Base-by-base conservation (phyloP, 2,888 invertebrate species). In the Minunthozetes semirufus region DNA sequence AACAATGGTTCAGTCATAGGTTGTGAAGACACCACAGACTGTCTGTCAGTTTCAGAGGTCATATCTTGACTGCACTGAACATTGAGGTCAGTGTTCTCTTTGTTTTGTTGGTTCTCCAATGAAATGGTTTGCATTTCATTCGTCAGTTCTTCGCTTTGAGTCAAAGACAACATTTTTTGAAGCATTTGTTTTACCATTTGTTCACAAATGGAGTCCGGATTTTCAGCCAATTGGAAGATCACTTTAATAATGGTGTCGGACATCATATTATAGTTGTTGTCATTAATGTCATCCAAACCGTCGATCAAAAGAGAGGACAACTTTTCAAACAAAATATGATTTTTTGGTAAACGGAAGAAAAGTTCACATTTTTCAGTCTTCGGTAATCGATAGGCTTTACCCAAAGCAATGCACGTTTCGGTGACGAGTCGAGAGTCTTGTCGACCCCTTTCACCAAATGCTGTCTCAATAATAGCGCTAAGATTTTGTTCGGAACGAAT, bases 401-500 rank as follows among this genome's bases (percentile, higher is more conserved):
- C 79, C 25, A 90, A 82, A 46, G 88, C 86, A 78, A 85, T 82
- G 79, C 89, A 89, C 0, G 87, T 86, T 71, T 87, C 86, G 66
- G 85, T 84, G 1, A 87, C 86, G 71, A 89, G 81, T 11, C 86
- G 81, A 77, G 87, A 84, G 80, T 88, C 85, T 1, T 82, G 81
- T 61, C 83, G 82, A 1, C 86, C 85, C 70, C 86, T 81, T 46
- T 83, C 81, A 17, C 85, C 88, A 17, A 93, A 85, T 0, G 91
- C 92, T 78, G 91, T 87, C 17, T 87, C 86, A 76, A 91, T 87
- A 66, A 94, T 87, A 6, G 90, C 86, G 78, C 88, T 87, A 2
- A 92, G 85, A 83, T 94, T 94, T 29, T 83, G 83, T 8, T 74
- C 74, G 27, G 68, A 50, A 68, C 81, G 80, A 1, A 86, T 82